phyloP scores from a whole-genome alignment of 1,140 invertebrate genomes.

The Neodiprion virginianus region DNA sequence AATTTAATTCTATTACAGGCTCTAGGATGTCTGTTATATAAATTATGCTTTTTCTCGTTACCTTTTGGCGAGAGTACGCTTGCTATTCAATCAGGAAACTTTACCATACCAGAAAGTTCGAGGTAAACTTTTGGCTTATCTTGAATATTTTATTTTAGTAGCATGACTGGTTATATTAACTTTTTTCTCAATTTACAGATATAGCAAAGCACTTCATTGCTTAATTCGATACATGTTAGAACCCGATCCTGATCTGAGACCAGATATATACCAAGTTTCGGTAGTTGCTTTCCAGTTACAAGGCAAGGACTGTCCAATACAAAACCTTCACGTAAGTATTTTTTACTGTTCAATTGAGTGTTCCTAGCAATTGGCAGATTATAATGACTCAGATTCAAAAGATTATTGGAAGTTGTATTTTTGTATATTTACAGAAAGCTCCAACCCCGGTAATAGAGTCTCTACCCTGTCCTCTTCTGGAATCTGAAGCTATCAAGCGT shows the following conservation, averaged over 20 bases:
- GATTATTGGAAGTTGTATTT: background rate
- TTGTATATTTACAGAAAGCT: slow-evolving; percentile 65
- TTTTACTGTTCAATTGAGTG: background rate
- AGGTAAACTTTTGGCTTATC: slow-evolving; percentile 67
- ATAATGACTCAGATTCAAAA: too few species aligned
- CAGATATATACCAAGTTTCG: slow-evolving; percentile 91
- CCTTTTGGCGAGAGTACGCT: slow-evolving; percentile 94
- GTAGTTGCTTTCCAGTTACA: slow-evolving; percentile 77
- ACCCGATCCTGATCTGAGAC: slow-evolving; percentile 80
- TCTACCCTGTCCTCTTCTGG: slow-evolving; percentile 70
- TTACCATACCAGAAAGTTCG: slow-evolving; percentile 85
- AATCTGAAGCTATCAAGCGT: slow-evolving; percentile 69
- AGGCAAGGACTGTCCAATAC: slow-evolving; percentile 79
- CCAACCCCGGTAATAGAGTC: slow-evolving; percentile 70
- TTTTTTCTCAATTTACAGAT: slow-evolving; percentile 43
- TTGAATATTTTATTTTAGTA: slow-evolving; percentile 13
- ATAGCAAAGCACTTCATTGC: slow-evolving; percentile 55
- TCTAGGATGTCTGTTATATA: slow-evolving; percentile 89
- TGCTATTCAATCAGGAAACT: slow-evolving; percentile 92
- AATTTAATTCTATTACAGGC: slow-evolving; percentile 67
- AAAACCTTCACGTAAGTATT: slow-evolving; percentile 80
- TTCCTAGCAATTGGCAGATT: background rate
- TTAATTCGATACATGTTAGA: slow-evolving; percentile 84
- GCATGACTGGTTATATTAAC: slow-evolving; percentile 5
- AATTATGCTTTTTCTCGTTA: slow-evolving; percentile 90